Base-by-base conservation (phyloP, 2,888 invertebrate genomes). In the Shargacucullia verbasci region DNA sequence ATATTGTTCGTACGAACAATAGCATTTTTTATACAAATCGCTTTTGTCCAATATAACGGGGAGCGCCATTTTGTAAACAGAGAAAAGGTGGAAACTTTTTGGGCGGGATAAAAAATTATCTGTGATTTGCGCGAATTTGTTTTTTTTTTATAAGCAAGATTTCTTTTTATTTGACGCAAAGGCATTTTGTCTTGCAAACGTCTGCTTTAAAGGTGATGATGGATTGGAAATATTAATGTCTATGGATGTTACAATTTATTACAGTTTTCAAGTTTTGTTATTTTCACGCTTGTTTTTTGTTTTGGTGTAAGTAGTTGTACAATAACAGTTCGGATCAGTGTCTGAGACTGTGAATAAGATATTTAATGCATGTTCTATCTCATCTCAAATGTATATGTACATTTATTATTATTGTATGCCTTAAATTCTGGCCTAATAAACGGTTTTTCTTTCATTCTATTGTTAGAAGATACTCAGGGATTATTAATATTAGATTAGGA, bases 1-100 rank as follows among this genome's bases (percentile, higher is more conserved):
- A 88, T 87, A 88, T 88, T 89, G 86, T 85, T 72, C 70, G 67
- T 64, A 68, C 72, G 79, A 84, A 89, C 87, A 88, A 89, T 85
- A 76, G 82, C 74, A 81, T 85, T 85, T 87, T 86, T 86, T 81
- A 83, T 82, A 84, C 82, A 81, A 85, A 86, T 85, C 73, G 79
- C 82, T 78, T 81, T 85, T 83, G 83, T 85, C 78, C 74, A 72
- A 82, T 83, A 82, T 79, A 77, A 74, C 72, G 65, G 68, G 50
- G 47, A 60, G 41, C 67, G 63, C 76, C 76, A 79, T 75, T 83
- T 77, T 76, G 76, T 75, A 75, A 76, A 73, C 72, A 55, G 54
- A 47, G 58, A 60, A 73, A 62, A 68, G 66, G 64, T 54, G 68
- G 61, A 59, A 59, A 59, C 53, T 70, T 68, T 68, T 69, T 44